Evolutionary conservation across 2,797 vertebrate species (phyloP), one percentile per base, ranked within the genome.

Genomic region (Chlorospingus semifuscus): DNA sequence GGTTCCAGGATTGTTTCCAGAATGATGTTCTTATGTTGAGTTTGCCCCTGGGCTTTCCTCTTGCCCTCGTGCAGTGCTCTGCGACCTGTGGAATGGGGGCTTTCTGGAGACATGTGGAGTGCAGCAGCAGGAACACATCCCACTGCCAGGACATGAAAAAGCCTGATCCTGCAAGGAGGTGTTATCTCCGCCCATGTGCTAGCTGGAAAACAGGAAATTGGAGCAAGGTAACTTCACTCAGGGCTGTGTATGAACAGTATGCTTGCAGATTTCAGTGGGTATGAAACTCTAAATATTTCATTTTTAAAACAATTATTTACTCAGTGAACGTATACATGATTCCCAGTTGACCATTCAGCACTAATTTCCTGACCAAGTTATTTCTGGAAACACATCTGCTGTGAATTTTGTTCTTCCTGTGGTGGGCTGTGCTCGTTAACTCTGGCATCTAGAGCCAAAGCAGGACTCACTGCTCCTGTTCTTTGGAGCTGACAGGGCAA

Each of bases 31-130:
- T 83, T 26, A 83, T 3, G 4, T 6, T 69, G 32, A 18, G 2
- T 78, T 89, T 94, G 9, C 19, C 17, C 8, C 18, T 49, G 68
- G 30, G 22, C 70, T 83, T 75, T 87, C 12, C 14, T 91, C 15
- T 91, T 66, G 39, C 34, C 46, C 7, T 32, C 83, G 17, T 85
- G 55, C 95, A 99, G 99, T 99, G 99, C 87, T 99, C 99, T 15
- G 97, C 98, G 15, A 98, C 98, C 5, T 99, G 99, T 90, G 99
- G 98, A 30, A 96, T 98, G 27, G 99, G 99, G 14, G 98, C 98
- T 12, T 97, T 98, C 77, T 99, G 99, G 99, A 98, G 99, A 74
- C 94, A 77, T 0, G 98, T 99, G 11, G 83, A 89, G 74, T 99
- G 99, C 96, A 99, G 98, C 95, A 98, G 98, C 44, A 87, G 92